Evolutionary conservation across 1,140 invertebrate genomes (phyloP).

Genomic region (Dolichoris vasculosae): DNA sequence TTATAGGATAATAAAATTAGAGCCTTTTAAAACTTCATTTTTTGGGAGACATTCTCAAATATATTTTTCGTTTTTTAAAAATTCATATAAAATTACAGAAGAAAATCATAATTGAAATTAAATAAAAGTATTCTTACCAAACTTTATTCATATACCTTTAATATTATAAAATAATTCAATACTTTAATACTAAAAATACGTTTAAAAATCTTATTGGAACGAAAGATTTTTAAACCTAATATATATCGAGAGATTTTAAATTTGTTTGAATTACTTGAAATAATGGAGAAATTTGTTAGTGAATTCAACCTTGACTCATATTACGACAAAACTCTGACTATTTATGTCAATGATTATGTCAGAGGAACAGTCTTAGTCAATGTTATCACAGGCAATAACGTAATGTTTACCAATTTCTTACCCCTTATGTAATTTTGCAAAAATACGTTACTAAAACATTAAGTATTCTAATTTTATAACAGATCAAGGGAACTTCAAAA

Average conservation of each 20-base stretch:
- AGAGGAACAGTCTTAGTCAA: background rate
- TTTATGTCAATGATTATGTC: slow-evolving; percentile 36
- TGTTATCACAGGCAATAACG: background rate
- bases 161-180: no score
- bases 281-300: slow-evolving; percentile 14
- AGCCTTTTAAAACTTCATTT: no score
- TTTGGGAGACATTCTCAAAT: no score
- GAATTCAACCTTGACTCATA: slow-evolving; percentile 41
- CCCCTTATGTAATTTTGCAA: background rate
- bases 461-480: background rate
- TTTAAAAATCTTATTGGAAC: no score
- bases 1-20: no score
- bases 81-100: no score
- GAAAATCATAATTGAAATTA: no score
- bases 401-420: background rate
- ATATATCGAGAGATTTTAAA: background rate
- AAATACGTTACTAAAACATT: background rate
- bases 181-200: no score
- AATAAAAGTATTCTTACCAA: no score
- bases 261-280: background rate
- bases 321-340: slow-evolving; percentile 26
- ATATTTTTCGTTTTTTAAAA: no score
- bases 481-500: background rate
- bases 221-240: background rate
- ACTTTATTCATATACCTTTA: no score